These are phyloP conservation scores for Neopelma chrysocephalum DNA, from an alignment of 2,797 vertebrate species.

Conservation along the genomic window DNA sequence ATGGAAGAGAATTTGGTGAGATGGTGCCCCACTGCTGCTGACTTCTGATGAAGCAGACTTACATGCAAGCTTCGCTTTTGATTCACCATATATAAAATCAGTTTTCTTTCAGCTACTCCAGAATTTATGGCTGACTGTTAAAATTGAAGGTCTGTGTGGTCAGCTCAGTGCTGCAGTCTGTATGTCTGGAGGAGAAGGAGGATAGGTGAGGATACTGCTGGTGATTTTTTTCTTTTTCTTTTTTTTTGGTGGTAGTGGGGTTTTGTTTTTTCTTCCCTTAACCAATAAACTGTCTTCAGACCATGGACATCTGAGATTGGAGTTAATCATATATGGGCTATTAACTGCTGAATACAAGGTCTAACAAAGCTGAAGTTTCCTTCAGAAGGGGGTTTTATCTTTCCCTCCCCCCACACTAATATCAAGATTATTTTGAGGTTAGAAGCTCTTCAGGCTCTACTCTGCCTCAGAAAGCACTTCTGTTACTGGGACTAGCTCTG, in stretches of 20 bases:
- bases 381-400: background rate
- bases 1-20: background rate
- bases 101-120: background rate
- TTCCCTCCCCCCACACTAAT: background rate
- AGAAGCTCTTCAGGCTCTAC: background rate
- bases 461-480: background rate
- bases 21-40: background rate
- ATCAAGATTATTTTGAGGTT: background rate
- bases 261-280: background rate
- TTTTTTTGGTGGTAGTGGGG: background rate
- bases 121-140: background rate
- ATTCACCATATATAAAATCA: background rate
- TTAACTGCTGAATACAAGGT: constrained; percentile 25
- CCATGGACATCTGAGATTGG: background rate
- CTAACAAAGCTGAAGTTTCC: constrained; percentile 11
- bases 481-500: background rate
- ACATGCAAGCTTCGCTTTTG: background rate
- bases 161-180: background rate
- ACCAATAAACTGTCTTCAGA: background rate
- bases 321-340: background rate
- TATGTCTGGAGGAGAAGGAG: background rate
- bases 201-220: background rate
- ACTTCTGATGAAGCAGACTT: background rate
- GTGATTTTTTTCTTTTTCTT: background rate
- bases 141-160: background rate